These are phyloP conservation scores for Sebastes itinus DNA, from an alignment of 2,797 vertebrate species.

Conservation along the genomic window DNA sequence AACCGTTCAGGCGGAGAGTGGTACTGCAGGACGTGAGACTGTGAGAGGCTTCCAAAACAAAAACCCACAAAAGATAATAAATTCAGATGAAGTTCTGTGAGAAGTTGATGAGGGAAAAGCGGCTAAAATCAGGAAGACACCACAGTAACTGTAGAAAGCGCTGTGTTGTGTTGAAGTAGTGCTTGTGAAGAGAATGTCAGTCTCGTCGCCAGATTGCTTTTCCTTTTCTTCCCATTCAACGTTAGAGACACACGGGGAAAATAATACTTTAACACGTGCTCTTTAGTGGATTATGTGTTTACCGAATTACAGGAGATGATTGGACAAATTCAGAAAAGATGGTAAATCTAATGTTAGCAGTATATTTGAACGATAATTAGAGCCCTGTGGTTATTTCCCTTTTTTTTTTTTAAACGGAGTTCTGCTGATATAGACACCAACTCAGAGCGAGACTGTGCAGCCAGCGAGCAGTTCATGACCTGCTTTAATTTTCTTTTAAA, in stretches of 20 bases:
- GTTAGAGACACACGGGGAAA: background rate
- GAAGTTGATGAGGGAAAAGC: no score
- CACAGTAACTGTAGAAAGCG: background rate
- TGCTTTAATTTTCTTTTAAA: background rate
- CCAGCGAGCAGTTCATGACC: no score
- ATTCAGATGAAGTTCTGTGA: no score
- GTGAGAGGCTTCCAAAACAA: background rate
- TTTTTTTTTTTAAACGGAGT: no score
- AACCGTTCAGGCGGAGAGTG: background rate
- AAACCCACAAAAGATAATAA: background rate
- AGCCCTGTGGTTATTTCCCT: background rate
- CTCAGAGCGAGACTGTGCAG: background rate
- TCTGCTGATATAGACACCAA: background rate
- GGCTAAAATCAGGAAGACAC: no score
- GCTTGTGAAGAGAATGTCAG: background rate
- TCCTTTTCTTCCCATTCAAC: background rate
- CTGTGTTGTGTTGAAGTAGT: background rate
- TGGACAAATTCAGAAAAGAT: background rate
- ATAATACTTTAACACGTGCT: background rate
- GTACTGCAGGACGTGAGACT: background rate
- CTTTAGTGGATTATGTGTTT: background rate
- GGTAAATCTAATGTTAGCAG: background rate
- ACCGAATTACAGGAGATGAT: background rate
- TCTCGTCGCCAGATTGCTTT: background rate
- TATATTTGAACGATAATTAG: background rate